Conservation (phyloP, 2,797 vertebrate genomes). For the Luscinia megarhynchos region DNA sequence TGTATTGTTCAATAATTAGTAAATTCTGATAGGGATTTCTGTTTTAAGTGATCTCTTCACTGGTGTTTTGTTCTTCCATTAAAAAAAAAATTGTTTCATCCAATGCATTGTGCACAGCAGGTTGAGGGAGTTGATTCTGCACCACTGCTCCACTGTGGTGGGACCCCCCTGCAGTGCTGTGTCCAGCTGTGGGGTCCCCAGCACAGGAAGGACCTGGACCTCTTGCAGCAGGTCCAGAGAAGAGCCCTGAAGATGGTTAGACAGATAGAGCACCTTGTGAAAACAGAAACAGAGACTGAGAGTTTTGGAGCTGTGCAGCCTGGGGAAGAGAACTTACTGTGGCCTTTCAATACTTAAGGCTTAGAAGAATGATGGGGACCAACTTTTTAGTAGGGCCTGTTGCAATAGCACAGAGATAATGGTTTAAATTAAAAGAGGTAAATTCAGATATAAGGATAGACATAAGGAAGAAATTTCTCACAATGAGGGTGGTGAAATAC, state of each 20-base stretch:
- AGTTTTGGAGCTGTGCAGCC: not conserved
- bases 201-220: not conserved
- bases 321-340: not conserved
- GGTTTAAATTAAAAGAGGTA: not conserved
- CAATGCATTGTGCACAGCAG: not conserved
- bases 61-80: not conserved
- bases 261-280: not conserved
- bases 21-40: not conserved
- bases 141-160: not conserved
- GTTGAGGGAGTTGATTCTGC: not conserved
- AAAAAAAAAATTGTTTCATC: not conserved
- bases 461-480: not conserved
- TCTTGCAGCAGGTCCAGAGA: not conserved
- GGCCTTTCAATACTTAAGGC: not conserved
- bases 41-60: not conserved
- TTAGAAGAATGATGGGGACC: not conserved
- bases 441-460: not conserved
- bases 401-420: not conserved
- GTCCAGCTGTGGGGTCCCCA: not conserved
- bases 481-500: not conserved
- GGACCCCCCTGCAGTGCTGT: not conserved
- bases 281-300: not conserved
- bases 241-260: not conserved
- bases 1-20: not conserved
- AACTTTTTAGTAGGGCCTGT: not conserved